phyloP scores from a whole-genome alignment of 2,888 invertebrate species.

The Calameuta pallipes region DNA sequence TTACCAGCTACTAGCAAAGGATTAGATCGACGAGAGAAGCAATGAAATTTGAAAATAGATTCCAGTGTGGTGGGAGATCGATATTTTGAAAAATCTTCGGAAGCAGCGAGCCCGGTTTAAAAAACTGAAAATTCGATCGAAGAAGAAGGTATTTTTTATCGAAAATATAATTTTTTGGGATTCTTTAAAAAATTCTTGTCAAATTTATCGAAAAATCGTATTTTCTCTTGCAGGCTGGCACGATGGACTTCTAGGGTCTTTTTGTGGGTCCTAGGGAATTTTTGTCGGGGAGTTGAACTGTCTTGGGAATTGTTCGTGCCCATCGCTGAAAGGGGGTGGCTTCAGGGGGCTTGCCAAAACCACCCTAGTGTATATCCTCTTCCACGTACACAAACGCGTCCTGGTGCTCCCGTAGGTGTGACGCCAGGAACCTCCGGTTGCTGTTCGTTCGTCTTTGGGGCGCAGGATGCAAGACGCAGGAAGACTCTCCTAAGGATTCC shows the following conservation, averaged over 20 bases:
- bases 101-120: accelerated
- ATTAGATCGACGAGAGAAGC: neutral
- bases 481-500: constrained; percentile 57
- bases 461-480: constrained; percentile 52
- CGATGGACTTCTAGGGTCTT: neutral
- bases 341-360: constrained; percentile 59
- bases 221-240: neutral
- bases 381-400: constrained; percentile 38
- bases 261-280: neutral
- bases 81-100: neutral
- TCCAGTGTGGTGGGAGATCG: too few species aligned
- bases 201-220: neutral
- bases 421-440: constrained; percentile 53
- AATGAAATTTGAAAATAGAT: neutral
- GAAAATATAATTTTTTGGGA: neutral
- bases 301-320: constrained; percentile 47
- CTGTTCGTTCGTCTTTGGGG: constrained; percentile 53
- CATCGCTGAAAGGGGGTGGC: constrained; percentile 51
- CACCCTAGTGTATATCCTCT: constrained; percentile 58
- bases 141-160: neutral
- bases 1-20: constrained; percentile 8
- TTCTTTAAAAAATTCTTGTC: accelerated
- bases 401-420: constrained; percentile 13
- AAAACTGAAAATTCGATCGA: neutral
- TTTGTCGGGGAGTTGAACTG: constrained; percentile 34